Base-by-base conservation (phyloP, 2,888 invertebrate genomes). In the Apodemia duryi region DNA sequence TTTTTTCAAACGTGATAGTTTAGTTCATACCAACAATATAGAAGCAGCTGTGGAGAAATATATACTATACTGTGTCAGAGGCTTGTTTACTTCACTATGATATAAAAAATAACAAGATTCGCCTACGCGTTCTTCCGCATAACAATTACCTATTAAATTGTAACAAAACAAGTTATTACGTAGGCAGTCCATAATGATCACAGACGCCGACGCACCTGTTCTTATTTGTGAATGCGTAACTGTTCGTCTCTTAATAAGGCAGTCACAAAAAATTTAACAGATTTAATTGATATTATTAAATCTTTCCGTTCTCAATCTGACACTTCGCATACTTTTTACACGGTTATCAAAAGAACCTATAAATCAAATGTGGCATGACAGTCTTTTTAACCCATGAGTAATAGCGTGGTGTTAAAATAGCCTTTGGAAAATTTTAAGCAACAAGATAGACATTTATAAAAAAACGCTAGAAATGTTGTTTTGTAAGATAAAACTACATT, bases 231-330 rank as follows among this genome's bases (percentile, higher is more conserved):
- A 72, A 70, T 65, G 67, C 68, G 70, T 74, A 75, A 75, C 76
- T 73, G 75, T 75, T 68, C 69, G 64, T 66, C 68, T 70, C 73
- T 74, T 70, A 73, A 75, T 71, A 75, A 72, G 76, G 74, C 66
- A 32, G 79, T 81, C 2, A 85, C 60, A 86, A 84, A 86, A 84
- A 82, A 75, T 77, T 84, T 85, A 84, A 84, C 82, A 76, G 84
- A 83, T 80, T 82, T 88, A 89, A 89, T 88, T 88, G 85, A 78
- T 78, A 81, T 81, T 80, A 88, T 86, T 85, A 88, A 78, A 72
- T 77, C 75, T 71, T 75, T 74, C 74, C 77, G 83, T 81, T 80
- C 81, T 74, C 77, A 75, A 83, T 79, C 75, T 82, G 78, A 82
- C 85, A 82, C 83, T 77, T 76, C 51, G 11, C 51, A 54, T 69